These are phyloP conservation scores for Poliocrania exsul DNA, from an alignment of 2,797 vertebrate genomes.

Conservation along the genomic window DNA sequence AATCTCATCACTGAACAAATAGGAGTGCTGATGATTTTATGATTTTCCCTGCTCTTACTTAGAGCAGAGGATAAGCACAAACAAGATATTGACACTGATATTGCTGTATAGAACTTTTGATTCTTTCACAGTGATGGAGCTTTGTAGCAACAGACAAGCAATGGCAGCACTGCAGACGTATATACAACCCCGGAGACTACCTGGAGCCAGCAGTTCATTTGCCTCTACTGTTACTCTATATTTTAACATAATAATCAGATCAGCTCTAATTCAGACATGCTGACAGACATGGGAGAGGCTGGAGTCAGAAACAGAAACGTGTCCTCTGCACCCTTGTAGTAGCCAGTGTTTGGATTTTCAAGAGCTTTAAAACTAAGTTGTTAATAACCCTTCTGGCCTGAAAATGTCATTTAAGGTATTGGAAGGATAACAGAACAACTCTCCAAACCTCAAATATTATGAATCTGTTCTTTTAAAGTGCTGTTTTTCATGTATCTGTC, in stretches of 20 bases:
- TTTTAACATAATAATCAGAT: slow-evolving; percentile 51
- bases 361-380: slow-evolving; percentile 29
- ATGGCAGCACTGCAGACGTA: not conserved
- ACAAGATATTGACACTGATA: not conserved
- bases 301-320: slow-evolving; percentile 56
- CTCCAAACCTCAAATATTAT: not conserved
- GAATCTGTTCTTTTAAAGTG: not conserved
- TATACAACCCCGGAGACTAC: not conserved
- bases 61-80: not conserved
- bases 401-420: slow-evolving; percentile 30
- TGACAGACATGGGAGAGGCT: slow-evolving; percentile 57
- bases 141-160: not conserved
- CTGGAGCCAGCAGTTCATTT: slow-evolving; percentile 30
- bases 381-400: slow-evolving; percentile 15
- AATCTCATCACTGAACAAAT: not conserved
- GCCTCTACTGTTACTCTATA: not conserved
- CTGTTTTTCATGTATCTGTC: not conserved
- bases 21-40: not conserved
- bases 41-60: not conserved
- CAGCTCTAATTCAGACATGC: slow-evolving; percentile 59
- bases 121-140: not conserved
- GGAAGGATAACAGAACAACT: slow-evolving; percentile 33
- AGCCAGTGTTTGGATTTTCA: slow-evolving; percentile 26
- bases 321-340: slow-evolving; percentile 20
- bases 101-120: not conserved